phyloP scores from a whole-genome alignment of 1,140 invertebrate genomes.

The Macrobrachium nipponense region DNA sequence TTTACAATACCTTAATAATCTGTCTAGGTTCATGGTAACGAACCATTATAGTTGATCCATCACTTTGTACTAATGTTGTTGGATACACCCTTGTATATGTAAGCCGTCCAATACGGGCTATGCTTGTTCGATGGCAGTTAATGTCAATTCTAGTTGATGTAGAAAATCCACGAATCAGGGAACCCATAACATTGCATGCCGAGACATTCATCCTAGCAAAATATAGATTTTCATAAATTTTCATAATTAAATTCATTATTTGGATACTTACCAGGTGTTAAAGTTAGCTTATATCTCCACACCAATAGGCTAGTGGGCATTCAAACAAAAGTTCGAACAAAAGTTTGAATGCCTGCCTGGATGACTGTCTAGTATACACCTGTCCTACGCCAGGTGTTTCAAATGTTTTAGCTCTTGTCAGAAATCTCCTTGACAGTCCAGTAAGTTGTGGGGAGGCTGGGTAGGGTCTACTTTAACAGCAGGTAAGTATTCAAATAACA shows the following conservation, averaged over 20 bases:
- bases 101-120: conserved; percentile 47
- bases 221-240: not conserved
- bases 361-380: no score
- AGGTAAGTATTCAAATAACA: no score
- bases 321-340: no score
- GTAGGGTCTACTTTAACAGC: no score
- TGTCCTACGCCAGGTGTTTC: no score
- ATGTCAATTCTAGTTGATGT: conserved; percentile 30
- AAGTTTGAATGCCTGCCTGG: no score
- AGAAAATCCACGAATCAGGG: conserved; percentile 11
- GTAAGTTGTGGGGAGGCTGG: no score
- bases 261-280: no score
- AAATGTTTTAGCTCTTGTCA: no score
- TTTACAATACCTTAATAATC: conserved; percentile 13
- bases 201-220: conserved; percentile 31
- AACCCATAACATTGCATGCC: not conserved
- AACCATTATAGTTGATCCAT: conserved; percentile 47
- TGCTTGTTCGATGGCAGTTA: conserved; percentile 48
- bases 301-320: no score
- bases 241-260: not conserved
- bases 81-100: conserved; percentile 43
- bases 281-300: no score
- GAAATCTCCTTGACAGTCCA: no score
- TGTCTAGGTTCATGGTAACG: conserved; percentile 51
- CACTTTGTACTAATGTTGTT: conserved; percentile 28